These are phyloP conservation scores for Zaprionus taronus DNA, from an alignment of 1,140 invertebrate genomes.

Conservation along the genomic window DNA sequence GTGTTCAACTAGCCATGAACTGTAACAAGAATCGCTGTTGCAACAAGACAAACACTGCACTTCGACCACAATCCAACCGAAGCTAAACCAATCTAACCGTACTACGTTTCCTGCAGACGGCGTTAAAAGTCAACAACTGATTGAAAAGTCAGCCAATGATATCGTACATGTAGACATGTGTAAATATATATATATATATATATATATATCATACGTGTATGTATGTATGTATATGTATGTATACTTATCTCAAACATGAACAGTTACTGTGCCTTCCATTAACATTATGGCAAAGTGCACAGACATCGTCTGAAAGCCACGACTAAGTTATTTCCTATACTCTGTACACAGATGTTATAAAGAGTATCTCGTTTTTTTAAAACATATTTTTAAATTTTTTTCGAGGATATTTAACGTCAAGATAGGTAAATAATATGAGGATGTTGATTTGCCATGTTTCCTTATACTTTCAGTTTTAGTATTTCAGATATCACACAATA, in stretches of 20 bases:
- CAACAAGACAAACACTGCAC: slow-evolving; percentile 38
- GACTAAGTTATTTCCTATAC: not conserved
- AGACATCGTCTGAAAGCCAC: not conserved
- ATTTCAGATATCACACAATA: no score
- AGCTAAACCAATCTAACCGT: slow-evolving; percentile 35
- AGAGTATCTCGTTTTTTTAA: not conserved
- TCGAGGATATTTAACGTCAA: not conserved
- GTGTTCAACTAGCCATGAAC: slow-evolving; percentile 33
- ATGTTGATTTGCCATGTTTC: no score
- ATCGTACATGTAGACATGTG: not conserved
- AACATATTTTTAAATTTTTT: no score
- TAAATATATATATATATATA: slow-evolving; percentile 11
- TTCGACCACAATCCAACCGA: slow-evolving; percentile 59
- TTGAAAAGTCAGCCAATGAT: slow-evolving; percentile 42
- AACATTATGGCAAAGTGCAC: slow-evolving; percentile 14
- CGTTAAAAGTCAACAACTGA: slow-evolving; percentile 44
- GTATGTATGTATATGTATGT: not conserved
- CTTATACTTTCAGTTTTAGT: no score
- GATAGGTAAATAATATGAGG: not conserved
- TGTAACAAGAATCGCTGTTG: slow-evolving; percentile 36
- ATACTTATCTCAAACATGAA: not conserved
- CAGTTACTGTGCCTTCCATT: slow-evolving; percentile 7
- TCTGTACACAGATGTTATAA: not conserved
- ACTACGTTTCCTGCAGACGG: slow-evolving; percentile 14
- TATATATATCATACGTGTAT: no score